phyloP scores from a whole-genome alignment of 2,797 vertebrate genomes.

The Scomberomorus guttatus region DNA sequence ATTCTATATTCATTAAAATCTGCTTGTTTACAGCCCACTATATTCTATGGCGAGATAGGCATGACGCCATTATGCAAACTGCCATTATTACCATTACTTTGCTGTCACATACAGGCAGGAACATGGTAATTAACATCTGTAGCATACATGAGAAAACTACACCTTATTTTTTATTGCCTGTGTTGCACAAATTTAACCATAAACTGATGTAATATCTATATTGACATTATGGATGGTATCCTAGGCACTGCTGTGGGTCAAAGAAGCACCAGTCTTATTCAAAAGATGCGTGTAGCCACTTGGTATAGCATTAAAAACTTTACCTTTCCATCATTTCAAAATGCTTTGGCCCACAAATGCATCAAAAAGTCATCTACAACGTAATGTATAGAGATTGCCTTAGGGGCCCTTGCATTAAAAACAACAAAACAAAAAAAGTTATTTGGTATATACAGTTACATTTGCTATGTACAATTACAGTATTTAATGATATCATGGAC shows the following conservation, averaged over 20 bases:
- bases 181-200: background rate
- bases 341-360: background rate
- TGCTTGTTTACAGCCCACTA: background rate
- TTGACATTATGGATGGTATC: background rate
- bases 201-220: background rate
- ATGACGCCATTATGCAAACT: background rate
- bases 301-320: too few relatives aligned
- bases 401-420: background rate
- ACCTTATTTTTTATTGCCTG: background rate
- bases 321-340: background rate
- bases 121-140: background rate
- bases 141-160: background rate
- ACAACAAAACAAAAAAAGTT: background rate
- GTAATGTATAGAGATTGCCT: background rate
- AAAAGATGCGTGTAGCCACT: background rate
- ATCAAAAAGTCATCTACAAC: background rate
- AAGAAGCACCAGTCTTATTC: background rate
- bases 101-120: background rate
- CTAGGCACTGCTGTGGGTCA: background rate
- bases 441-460: conserved; percentile 56
- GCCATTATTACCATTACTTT: background rate
- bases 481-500: conserved; percentile 1
- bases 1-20: background rate
- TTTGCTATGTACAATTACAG: conserved; percentile 53
- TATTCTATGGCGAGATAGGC: conserved; percentile 4